Evolutionary conservation across 2,113 vertebrate species (phyloP).

Genomic region (Leiothrix lutea): DNA sequence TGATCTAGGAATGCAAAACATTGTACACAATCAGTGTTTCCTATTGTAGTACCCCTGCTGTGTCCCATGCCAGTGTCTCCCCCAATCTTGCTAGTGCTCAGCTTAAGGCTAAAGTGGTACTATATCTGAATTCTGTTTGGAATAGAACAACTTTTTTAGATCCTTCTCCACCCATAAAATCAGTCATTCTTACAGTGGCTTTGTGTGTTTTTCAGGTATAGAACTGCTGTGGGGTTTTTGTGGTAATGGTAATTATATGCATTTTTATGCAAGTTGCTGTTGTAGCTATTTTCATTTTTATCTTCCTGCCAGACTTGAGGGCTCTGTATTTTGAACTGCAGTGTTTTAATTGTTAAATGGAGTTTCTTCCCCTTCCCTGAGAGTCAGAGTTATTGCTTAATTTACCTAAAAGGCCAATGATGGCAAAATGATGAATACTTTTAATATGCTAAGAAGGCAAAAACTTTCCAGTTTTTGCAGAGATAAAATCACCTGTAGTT

Average conservation of each 20-base stretch:
- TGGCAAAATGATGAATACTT: background rate
- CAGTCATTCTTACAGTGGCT: background rate
- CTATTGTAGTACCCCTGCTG: background rate
- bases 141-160: background rate
- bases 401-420: background rate
- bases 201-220: background rate
- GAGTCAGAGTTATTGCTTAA: background rate
- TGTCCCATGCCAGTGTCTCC: background rate
- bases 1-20: background rate
- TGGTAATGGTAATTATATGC: background rate
- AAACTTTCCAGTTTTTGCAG: background rate
- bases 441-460: background rate
- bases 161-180: background rate
- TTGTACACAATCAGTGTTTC: background rate
- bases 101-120: background rate
- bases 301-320: background rate
- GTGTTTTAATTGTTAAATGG: background rate
- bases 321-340: background rate
- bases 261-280: background rate
- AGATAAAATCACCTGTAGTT: background rate
- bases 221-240: background rate
- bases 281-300: background rate
- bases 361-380: background rate
- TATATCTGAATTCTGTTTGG: background rate
- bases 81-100: background rate